phyloP scores from a whole-genome alignment of 2,797 vertebrate species.

The Brotogeris chrysoptera region DNA sequence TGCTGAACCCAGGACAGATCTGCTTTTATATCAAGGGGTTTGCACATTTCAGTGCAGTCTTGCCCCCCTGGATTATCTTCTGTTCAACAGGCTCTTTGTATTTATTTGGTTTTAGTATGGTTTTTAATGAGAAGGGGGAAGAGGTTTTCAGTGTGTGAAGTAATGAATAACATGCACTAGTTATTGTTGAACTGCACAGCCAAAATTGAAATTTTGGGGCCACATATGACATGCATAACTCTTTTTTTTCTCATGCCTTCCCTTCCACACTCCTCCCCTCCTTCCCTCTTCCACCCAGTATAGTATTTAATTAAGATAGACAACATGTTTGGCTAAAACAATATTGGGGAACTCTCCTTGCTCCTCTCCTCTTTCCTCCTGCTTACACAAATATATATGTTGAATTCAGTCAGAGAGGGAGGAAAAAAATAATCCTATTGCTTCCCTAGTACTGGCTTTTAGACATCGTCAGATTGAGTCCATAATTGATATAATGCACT shows the following conservation, averaged over 20 bases:
- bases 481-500: not conserved
- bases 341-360: not conserved
- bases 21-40: not conserved
- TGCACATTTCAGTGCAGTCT: rapidly evolving
- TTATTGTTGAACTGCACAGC: not conserved
- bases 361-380: not conserved
- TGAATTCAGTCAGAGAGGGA: not conserved
- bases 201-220: not conserved
- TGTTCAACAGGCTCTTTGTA: not conserved
- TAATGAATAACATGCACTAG: not conserved
- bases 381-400: not conserved
- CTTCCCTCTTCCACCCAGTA: not conserved
- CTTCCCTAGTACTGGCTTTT: not conserved
- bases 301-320: not conserved
- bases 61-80: not conserved
- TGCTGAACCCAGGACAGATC: not conserved
- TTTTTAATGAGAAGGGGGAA: not conserved
- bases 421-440: not conserved
- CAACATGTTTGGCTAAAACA: not conserved
- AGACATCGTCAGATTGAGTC: not conserved
- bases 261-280: not conserved
- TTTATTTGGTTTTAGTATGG: not conserved
- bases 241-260: not conserved
- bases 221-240: rapidly evolving
- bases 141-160: not conserved